These are phyloP conservation scores for Peromyscus californicus DNA, from an alignment of 2,113 vertebrate species.

Conservation along the genomic window DNA sequence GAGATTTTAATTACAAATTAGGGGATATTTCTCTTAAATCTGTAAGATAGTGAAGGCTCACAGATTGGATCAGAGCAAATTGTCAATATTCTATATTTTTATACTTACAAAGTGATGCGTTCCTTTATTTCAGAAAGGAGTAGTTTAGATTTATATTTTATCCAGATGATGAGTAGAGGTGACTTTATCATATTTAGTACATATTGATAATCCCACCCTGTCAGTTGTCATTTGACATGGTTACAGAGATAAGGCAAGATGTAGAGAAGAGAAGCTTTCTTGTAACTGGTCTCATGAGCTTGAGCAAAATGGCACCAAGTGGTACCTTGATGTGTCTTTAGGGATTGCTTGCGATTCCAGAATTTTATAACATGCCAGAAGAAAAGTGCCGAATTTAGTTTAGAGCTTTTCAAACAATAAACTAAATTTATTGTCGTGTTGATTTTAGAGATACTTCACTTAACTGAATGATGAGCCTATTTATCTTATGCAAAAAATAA, in stretches of 20 bases:
- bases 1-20: not conserved
- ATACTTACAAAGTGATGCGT: not conserved
- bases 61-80: not conserved
- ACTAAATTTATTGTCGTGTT: not conserved
- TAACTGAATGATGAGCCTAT: not conserved
- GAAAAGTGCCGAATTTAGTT: not conserved
- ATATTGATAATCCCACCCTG: not conserved
- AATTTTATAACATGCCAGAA: not conserved
- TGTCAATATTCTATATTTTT: not conserved
- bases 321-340: not conserved
- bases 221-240: not conserved
- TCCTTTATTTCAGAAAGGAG: not conserved
- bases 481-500: not conserved
- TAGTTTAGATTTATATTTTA: not conserved
- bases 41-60: not conserved
- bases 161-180: not conserved
- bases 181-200: not conserved
- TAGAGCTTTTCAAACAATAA: not conserved
- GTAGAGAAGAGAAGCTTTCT: not conserved
- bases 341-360: not conserved
- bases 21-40: not conserved
- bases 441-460: not conserved
- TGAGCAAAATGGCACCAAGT: not conserved
- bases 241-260: not conserved
- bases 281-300: not conserved